Percentiles rank a stretch among this genome's conserved stretches.
Evolutionary conservation across 2,888 invertebrate genomes (phyloP).

Genomic region (Cryptus viduatorius): DNA sequence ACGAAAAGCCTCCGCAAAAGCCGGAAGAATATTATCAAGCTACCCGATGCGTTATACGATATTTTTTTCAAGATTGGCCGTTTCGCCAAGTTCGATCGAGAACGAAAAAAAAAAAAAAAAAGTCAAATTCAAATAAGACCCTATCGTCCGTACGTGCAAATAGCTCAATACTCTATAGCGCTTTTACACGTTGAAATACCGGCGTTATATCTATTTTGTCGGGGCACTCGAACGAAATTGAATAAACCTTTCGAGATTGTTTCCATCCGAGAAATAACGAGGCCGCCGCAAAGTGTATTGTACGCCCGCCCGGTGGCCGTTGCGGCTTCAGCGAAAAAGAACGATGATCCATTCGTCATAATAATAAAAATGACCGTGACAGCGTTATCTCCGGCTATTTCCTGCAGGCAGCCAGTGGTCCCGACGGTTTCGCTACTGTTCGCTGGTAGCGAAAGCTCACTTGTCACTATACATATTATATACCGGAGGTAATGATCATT

Average conservation of each 20-base stretch:
- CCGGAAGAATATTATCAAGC: constrained; percentile 70
- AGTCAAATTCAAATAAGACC: constrained; percentile 59
- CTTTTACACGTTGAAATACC: constrained; percentile 4
- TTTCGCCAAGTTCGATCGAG: constrained; percentile 50
- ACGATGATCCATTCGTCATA: constrained; percentile 83
- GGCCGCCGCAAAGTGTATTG: background rate
- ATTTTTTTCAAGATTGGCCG: constrained; percentile 67
- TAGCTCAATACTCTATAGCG: constrained; percentile 49
- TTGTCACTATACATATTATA: constrained; percentile 82
- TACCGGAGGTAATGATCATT: constrained; percentile 85
- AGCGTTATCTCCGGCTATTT: constrained; percentile 84
- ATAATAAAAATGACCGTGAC: constrained; percentile 83
- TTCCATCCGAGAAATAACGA: constrained; percentile 46
- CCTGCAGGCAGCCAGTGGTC: constrained; percentile 78
- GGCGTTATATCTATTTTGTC: constrained; percentile 7
- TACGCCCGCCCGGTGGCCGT: background rate
- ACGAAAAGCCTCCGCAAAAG: constrained; percentile 58
- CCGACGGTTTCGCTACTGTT: constrained; percentile 64
- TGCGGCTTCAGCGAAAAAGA: constrained; percentile 72
- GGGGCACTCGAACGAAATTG: constrained; percentile 50
- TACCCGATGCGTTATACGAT: constrained; percentile 61
- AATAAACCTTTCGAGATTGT: constrained; percentile 63
- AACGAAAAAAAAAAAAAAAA: constrained; percentile 46
- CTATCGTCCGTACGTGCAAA: constrained; percentile 53
- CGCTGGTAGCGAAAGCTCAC: constrained; percentile 75